A percentile compares a stretch with the other conserved stretches of the same genome.
phyloP scores from a whole-genome alignment of 2,888 invertebrate species.

The Aethes cnicana region DNA sequence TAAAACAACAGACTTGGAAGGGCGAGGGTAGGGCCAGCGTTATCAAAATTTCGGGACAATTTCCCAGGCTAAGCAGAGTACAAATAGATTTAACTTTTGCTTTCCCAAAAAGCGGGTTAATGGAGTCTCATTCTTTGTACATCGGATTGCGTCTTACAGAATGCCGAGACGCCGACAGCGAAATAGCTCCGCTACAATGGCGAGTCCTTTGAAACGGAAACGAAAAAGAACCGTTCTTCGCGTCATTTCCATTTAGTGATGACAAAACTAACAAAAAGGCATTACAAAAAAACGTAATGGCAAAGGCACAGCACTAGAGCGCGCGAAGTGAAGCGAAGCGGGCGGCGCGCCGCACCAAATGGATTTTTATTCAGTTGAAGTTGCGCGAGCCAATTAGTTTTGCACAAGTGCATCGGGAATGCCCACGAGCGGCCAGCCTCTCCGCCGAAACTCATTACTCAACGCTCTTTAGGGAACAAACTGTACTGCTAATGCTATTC shows the following conservation, averaged over 20 bases:
- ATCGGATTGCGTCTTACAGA: slow-evolving; percentile 10
- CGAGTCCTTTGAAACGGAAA: background rate
- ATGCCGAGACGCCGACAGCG: slow-evolving; percentile 1
- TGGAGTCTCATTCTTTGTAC: background rate
- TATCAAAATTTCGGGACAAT: slow-evolving; percentile 22
- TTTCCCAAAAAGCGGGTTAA: slow-evolving; percentile 6
- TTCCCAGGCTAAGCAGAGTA: slow-evolving; percentile 14
- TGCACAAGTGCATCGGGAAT: slow-evolving; percentile 67
- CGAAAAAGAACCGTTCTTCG: slow-evolving; percentile 5
- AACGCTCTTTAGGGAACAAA: slow-evolving; percentile 41
- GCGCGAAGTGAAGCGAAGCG: slow-evolving; percentile 48
- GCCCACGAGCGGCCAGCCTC: slow-evolving; percentile 41
- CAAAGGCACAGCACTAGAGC: slow-evolving; percentile 36
- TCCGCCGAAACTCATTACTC: slow-evolving; percentile 49
- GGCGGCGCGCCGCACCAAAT: slow-evolving; percentile 68
- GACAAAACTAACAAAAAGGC: slow-evolving; percentile 22
- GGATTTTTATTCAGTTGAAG: slow-evolving; percentile 44
- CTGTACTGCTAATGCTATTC: slow-evolving; percentile 37
- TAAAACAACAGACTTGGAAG: slow-evolving; percentile 17
- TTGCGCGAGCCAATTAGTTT: slow-evolving; percentile 69
- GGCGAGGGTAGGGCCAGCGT: slow-evolving; percentile 18
- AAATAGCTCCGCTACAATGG: slow-evolving; percentile 1
- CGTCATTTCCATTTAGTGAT: slow-evolving; percentile 24
- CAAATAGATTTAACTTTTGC: slow-evolving; percentile 24
- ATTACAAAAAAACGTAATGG: slow-evolving; percentile 29